Percentiles rank a stretch among this genome's conserved stretches.
Evolutionary conservation across 2,797 vertebrate genomes (phyloP).

Genomic region (Lycodopsis pacificus): DNA sequence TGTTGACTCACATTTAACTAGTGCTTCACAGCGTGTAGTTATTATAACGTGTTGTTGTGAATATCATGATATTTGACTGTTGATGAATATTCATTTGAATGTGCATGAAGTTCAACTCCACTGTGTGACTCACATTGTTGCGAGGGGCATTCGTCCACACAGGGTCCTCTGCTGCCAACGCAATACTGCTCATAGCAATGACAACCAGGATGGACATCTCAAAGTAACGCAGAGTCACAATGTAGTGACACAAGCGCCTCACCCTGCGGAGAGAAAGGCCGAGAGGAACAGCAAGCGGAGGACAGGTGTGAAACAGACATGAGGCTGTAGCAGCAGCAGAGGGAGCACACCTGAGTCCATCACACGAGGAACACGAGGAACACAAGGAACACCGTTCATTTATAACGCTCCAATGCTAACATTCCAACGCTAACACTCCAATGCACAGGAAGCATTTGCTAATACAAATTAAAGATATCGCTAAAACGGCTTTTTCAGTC

Average conservation of each 20-base stretch:
- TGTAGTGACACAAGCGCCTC: conserved; percentile 93
- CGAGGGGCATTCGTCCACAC: conserved; percentile 91
- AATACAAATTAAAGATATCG: no score
- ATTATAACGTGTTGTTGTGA: background rate
- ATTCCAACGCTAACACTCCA: background rate
- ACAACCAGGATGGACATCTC: conserved; percentile 98
- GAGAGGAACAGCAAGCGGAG: conserved; percentile 3
- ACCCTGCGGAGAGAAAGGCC: conserved; percentile 81
- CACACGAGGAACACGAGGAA: background rate
- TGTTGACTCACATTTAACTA: no score
- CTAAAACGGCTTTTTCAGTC: no score
- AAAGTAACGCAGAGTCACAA: conserved; percentile 94
- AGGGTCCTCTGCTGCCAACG: conserved; percentile 95
- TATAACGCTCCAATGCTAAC: no score
- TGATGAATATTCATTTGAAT: no score
- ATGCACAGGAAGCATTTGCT: no score
- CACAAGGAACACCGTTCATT: background rate
- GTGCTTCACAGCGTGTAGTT: no score
- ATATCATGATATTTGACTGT: background rate
- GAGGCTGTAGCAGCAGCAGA: background rate
- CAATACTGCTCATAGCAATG: conserved; percentile 96
- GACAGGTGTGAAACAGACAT: background rate
- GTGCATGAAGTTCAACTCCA: background rate
- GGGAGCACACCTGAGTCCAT: background rate
- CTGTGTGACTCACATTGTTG: conserved; percentile 88